A percentile compares a stretch with the other conserved stretches of the same genome.
phyloP scores from a whole-genome alignment of 1,140 invertebrate species.

The Pseudomyrmex flavicornis region DNA sequence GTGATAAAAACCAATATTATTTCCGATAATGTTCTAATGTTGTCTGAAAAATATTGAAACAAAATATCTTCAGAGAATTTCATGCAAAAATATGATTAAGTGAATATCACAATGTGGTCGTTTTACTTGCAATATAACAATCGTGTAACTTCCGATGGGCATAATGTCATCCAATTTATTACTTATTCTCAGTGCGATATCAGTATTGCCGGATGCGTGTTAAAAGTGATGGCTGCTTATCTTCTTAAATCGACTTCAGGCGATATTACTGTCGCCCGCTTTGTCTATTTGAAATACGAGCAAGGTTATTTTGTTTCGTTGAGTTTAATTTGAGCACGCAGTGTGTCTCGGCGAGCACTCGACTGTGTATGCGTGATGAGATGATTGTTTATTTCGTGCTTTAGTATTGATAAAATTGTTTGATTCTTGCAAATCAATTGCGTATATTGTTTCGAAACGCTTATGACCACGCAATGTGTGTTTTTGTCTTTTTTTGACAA shows the following conservation, averaged over 20 bases:
- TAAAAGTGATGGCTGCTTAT: conserved; percentile 30
- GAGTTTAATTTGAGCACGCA: conserved; percentile 60
- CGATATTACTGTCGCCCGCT: conserved; percentile 27
- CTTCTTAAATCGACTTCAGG: neutral
- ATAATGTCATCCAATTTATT: conserved; percentile 46
- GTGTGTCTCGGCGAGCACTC: conserved; percentile 48
- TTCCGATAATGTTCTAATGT: no score
- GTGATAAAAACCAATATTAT: no score
- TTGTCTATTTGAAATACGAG: conserved; percentile 41
- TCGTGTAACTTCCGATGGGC: neutral
- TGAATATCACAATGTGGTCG: neutral
- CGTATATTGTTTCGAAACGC: conserved; percentile 33
- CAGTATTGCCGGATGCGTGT: conserved; percentile 38
- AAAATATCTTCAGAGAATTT: no score
- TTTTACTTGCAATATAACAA: neutral
- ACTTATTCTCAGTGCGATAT: conserved; percentile 24
- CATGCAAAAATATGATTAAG: no score
- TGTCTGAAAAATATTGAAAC: no score
- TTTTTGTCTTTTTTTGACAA: conserved; percentile 11
- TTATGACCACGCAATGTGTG: conserved; percentile 14
- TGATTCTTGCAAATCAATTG: conserved; percentile 43
- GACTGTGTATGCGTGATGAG: conserved; percentile 48
- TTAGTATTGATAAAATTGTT: conserved; percentile 13
- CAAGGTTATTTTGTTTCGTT: conserved; percentile 49
- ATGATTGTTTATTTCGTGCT: conserved; percentile 47